phyloP scores from a whole-genome alignment of 2,888 invertebrate species.

The Apomyelois bistriatella region DNA sequence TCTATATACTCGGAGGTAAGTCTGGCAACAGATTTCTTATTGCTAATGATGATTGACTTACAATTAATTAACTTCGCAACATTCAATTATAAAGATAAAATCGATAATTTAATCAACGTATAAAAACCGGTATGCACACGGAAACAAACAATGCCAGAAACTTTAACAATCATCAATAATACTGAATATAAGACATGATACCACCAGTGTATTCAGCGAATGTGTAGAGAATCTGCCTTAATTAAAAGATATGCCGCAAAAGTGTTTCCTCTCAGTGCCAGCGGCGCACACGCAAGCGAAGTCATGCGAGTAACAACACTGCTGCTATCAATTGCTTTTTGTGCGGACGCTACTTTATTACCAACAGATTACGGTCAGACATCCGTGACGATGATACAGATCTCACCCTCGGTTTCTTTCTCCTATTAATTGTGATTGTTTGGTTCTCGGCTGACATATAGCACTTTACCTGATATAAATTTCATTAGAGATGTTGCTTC shows the following conservation, averaged over 20 bases:
- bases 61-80: too few species aligned
- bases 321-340: constrained; percentile 28
- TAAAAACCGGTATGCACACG: background rate
- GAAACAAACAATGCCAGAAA: constrained; percentile 1
- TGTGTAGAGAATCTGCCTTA: constrained; percentile 23
- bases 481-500: too few species aligned
- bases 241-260: constrained; percentile 25
- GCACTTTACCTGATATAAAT: too few species aligned
- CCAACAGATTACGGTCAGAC: background rate
- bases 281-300: constrained; percentile 13
- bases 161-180: constrained; percentile 7
- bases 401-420: constrained; percentile 1
- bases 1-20: too few species aligned
- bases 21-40: too few species aligned
- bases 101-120: background rate
- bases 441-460: too few species aligned
- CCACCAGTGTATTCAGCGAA: background rate
- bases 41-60: too few species aligned
- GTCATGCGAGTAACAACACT: constrained; percentile 30
- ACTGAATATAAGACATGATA: constrained; percentile 7
- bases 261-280: constrained; percentile 11
- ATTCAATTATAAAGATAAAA: background rate
- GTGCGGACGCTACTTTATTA: constrained; percentile 6
- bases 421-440: background rate
- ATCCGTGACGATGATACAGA: constrained; percentile 4